A percentile compares a stretch with the other conserved stretches of the same genome.
Conservation (phyloP, 2,888 invertebrate species). For the Xanthorhoe spadicearia region DNA sequence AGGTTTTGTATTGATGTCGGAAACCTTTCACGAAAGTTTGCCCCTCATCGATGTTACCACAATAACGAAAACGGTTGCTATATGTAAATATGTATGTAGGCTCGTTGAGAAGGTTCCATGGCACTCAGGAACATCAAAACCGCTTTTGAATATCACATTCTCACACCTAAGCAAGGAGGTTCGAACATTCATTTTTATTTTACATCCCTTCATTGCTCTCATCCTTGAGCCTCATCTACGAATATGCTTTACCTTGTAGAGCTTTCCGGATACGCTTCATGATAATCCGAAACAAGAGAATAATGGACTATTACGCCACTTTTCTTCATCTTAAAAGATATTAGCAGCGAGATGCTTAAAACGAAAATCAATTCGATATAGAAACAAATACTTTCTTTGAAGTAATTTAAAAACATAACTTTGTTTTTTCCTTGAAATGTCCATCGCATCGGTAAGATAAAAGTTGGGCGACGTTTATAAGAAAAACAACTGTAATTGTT, state of each 20-base stretch:
- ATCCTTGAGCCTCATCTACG: constrained; percentile 24
- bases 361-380: not conserved
- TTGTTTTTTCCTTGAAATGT: not conserved
- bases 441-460: not conserved
- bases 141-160: constrained; percentile 45
- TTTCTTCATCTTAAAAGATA: not conserved
- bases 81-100: constrained; percentile 59
- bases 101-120: constrained; percentile 56
- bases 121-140: constrained; percentile 52
- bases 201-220: constrained; percentile 29
- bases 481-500: not conserved
- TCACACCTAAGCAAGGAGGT: constrained; percentile 42
- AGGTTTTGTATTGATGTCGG: constrained; percentile 52
- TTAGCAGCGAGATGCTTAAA: not conserved
- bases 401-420: not conserved
- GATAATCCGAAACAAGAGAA: constrained; percentile 22
- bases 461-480: not conserved
- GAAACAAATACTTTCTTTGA: not conserved
- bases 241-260: constrained; percentile 27
- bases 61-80: constrained; percentile 61
- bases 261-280: constrained; percentile 15
- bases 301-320: not conserved
- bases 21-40: constrained; percentile 52
- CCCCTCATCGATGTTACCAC: constrained; percentile 59
- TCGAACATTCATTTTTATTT: constrained; percentile 36